Percentiles rank a stretch among this genome's conserved stretches.
These are phyloP conservation scores for Platycheirus albimanus DNA, from an alignment of 2,888 invertebrate species.

Conservation along the genomic window DNA sequence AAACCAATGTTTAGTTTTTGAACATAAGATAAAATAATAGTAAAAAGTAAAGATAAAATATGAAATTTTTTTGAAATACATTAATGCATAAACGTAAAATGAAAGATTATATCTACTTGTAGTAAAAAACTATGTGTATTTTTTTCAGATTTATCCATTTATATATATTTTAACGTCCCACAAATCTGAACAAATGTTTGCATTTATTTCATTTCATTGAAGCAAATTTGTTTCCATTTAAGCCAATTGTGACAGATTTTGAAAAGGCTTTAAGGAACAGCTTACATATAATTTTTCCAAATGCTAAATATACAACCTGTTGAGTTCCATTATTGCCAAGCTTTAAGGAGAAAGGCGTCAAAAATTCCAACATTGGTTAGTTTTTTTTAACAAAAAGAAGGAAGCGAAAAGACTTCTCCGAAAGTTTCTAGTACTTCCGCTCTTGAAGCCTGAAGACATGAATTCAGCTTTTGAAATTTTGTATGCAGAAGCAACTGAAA, in stretches of 20 bases:
- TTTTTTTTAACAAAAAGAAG: background rate
- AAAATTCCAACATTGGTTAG: constrained; percentile 7
- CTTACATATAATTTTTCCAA: constrained; percentile 7
- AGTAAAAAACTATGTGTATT: too few species aligned
- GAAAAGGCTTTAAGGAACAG: constrained; percentile 12
- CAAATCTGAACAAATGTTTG: constrained; percentile 4
- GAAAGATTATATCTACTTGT: too few species aligned
- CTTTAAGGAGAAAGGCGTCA: constrained; percentile 15
- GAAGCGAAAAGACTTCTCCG: constrained; percentile 7
- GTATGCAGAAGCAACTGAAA: constrained; percentile 17
- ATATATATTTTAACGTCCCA: constrained; percentile 5
- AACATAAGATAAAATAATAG: too few species aligned
- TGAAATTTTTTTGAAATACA: background rate
- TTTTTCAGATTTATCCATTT: constrained; percentile 15
- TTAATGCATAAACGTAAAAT: too few species aligned
- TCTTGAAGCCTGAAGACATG: constrained; percentile 23
- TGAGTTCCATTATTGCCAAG: constrained; percentile 26
- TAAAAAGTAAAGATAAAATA: too few species aligned
- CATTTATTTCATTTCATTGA: constrained; percentile 17
- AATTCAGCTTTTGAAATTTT: constrained; percentile 31
- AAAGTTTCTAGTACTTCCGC: constrained; percentile 25
- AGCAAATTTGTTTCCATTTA: background rate
- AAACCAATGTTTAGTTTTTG: too few species aligned
- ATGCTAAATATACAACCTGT: constrained; percentile 16
- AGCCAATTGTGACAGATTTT: constrained; percentile 20